A percentile compares a stretch with the other conserved stretches of the same genome.
phyloP scores from a whole-genome alignment of 2,113 vertebrate species.

The Vanacampus margaritifer region DNA sequence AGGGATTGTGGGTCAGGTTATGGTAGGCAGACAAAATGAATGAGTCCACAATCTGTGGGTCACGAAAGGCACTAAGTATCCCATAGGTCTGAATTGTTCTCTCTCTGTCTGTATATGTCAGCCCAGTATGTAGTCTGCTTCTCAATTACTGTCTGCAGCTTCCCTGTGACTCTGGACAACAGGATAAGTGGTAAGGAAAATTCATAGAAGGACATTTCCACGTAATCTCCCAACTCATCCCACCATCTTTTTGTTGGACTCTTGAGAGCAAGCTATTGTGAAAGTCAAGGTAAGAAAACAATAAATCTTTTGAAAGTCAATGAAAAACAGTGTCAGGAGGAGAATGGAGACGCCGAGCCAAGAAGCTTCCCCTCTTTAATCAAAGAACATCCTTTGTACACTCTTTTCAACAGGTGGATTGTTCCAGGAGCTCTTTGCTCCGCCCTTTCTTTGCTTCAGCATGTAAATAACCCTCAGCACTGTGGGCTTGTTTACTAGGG shows the following conservation, averaged over 20 bases:
- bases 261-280: not conserved
- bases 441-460: constrained; percentile 22
- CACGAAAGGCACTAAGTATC: not conserved
- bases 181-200: not conserved
- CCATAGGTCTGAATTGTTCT: not conserved
- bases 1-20: no score
- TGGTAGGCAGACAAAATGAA: not conserved
- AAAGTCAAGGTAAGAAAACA: constrained; percentile 11
- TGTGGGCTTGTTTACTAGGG: constrained; percentile 37
- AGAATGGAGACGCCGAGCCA: constrained; percentile 17
- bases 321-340: constrained; percentile 44
- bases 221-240: no score
- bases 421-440: constrained; percentile 23
- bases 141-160: not conserved
- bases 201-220: no score
- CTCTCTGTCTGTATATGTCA: not conserved
- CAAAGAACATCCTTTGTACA: constrained; percentile 40
- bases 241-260: constrained; percentile 5
- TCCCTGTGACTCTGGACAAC: not conserved
- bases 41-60: no score
- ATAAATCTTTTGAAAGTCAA: constrained; percentile 42
- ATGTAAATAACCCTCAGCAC: constrained; percentile 42
- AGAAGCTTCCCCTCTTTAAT: constrained; percentile 38
- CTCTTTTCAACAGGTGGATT: constrained; percentile 46
- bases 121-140: not conserved